These are phyloP conservation scores for Tilapia sparmanii DNA, from an alignment of 2,113 vertebrate species.

Conservation along the genomic window DNA sequence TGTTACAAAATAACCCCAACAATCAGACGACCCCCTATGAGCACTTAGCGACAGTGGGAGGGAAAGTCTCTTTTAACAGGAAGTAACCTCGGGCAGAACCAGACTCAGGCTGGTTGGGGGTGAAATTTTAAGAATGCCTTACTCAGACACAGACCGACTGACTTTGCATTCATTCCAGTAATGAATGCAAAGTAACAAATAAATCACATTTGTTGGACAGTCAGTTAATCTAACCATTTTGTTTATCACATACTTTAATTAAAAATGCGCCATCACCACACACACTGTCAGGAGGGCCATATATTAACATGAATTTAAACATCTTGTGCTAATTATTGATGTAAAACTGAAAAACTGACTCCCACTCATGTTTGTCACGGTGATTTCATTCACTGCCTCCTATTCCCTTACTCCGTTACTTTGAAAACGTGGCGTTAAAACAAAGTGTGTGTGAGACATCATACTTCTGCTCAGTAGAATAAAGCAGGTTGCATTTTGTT, in stretches of 20 bases:
- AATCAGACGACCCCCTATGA: background rate
- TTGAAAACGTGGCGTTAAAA: background rate
- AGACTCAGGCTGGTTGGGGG: background rate
- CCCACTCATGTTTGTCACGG: background rate
- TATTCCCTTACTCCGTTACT: accelerated
- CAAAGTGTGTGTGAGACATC: background rate
- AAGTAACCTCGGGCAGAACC: accelerated
- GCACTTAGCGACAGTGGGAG: background rate
- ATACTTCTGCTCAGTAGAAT: background rate
- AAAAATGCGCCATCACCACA: background rate
- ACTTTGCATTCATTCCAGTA: background rate
- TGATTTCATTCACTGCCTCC: background rate
- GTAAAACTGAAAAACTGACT: background rate
- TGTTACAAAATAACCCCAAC: background rate
- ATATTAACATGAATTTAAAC: background rate
- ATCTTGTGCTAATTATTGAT: background rate
- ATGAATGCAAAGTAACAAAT: background rate
- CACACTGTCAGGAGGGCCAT: background rate
- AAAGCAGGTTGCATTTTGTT: background rate
- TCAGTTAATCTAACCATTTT: background rate
- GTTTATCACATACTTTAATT: background rate
- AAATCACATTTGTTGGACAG: background rate
- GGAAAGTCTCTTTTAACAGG: background rate
- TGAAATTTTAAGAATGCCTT: background rate
- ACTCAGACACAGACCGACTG: background rate